phyloP scores from a whole-genome alignment of 2,888 invertebrate species.

The Aleiodes leptofemur region DNA sequence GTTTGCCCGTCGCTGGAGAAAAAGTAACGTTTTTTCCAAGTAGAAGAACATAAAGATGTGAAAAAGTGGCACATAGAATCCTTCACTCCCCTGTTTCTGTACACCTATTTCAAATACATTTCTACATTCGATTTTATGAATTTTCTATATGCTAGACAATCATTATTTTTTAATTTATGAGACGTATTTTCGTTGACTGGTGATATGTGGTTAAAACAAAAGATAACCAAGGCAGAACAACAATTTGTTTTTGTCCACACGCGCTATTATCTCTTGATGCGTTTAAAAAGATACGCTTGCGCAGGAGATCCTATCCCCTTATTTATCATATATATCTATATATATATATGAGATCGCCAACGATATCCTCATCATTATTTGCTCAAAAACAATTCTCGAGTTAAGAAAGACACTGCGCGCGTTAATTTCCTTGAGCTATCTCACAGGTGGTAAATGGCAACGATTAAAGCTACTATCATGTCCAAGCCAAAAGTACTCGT shows the following conservation, averaged over 20 bases:
- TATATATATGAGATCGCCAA: not conserved
- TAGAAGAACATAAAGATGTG: conserved; percentile 53
- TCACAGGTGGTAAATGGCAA: not conserved
- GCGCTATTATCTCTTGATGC: not conserved
- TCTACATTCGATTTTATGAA: too few relatives aligned
- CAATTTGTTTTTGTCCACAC: not conserved
- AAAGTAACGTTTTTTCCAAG: conserved; percentile 58
- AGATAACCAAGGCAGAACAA: not conserved
- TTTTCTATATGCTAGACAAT: not conserved
- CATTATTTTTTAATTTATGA: not conserved
- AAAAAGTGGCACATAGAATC: conserved; percentile 52
- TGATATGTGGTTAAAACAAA: too few relatives aligned
- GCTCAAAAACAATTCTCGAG: not conserved
- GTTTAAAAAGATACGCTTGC: conserved; percentile 26
- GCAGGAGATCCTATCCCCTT: conserved; percentile 17
- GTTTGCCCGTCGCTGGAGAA: conserved; percentile 63
- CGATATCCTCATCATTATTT: not conserved
- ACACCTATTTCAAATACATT: too few relatives aligned
- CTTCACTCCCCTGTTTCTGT: not conserved
- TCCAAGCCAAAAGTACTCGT: conserved; percentile 75
- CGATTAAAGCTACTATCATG: conserved; percentile 61
- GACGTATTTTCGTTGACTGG: too few relatives aligned
- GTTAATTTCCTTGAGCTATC: not conserved
- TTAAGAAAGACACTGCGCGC: not conserved
- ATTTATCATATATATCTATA: not conserved